These are phyloP conservation scores for Neopipo cinnamomea DNA, from an alignment of 2,113 vertebrate species.

Conservation along the genomic window DNA sequence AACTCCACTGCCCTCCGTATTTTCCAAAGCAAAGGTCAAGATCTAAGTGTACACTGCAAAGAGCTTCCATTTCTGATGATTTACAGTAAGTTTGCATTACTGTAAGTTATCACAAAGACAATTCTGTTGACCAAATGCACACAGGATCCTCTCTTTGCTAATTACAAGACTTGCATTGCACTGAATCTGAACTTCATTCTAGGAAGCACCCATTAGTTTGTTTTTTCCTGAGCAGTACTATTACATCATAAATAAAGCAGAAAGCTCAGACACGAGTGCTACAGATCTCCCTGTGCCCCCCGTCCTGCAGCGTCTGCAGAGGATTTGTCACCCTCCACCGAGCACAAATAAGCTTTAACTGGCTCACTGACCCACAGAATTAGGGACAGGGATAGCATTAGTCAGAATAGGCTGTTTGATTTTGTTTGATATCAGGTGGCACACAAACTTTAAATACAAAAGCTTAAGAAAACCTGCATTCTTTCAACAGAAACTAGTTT, in stretches of 20 bases:
- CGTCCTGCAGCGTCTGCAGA: background rate
- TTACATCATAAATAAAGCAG: background rate
- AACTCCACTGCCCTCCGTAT: background rate
- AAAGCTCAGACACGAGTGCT: background rate
- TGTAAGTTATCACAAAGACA: background rate
- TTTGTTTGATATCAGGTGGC: background rate
- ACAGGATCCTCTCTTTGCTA: background rate
- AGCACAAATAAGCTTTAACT: background rate
- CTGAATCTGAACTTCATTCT: background rate
- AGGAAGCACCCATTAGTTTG: fast-evolving
- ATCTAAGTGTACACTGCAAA: background rate
- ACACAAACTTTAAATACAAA: background rate
- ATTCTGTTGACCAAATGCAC: background rate
- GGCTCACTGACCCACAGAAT: background rate
- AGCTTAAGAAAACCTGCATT: background rate
- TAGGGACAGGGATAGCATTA: background rate
- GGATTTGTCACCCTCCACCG: background rate
- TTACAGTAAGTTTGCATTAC: background rate
- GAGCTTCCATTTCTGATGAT: background rate
- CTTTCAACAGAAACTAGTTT: background rate
- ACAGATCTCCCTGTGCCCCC: background rate
- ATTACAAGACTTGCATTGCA: background rate
- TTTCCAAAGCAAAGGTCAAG: background rate
- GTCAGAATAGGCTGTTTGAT: background rate
- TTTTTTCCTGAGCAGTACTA: background rate